Evolutionary conservation across 2,888 invertebrate species (phyloP), one percentile per base, ranked within the genome.

Genomic region (Tridacna gigas): DNA sequence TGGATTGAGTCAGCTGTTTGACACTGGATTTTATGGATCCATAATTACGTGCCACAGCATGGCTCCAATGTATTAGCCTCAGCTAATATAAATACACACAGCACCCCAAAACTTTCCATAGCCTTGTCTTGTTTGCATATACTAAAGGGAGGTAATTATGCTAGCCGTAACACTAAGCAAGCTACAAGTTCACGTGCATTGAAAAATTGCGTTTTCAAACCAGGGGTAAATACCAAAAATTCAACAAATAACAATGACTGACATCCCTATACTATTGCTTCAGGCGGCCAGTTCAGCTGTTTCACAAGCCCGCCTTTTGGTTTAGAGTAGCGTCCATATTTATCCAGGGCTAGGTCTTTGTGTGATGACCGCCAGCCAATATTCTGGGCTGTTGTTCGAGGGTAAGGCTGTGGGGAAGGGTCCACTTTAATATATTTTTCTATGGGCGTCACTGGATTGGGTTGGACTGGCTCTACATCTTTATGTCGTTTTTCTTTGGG

Each of bases 261-360:
- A 25, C 25, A 26, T 22, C 20, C 69, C 47, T 71, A 71, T 51
- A 22, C 47, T 12, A 94, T 91, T 11, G 93, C 94, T 78, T 94
- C 94, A 15, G 86, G 83, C 20, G 94, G 94, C 94, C 94, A 94
- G 76, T 94, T 94, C 25, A 94, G 89, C 79, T 94, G 93, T 78
- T 90, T 91, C 0, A 94, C 84, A 51, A 94, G 90, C 15, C 93
- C 92, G 12, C 94, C 94, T 83, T 93, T 93, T 20, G 93, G 92
- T 65, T 91, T 92, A 22, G 93, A 93, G 86, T 94, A 94, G 77
- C 90, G 88, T 45, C 94, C 94, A 81, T 94, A 94, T 79, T 91
- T 91, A 83, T 94, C 94, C 56, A 94, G 87, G 7, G 89, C 90
- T 37, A 92, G 89, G 0, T 79, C 73, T n/a, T 67, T 80, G 26